A percentile compares a stretch with the other conserved stretches of the same genome.
Evolutionary conservation across 2,888 invertebrate genomes (phyloP).

Genomic region (Caenorhabditis uteleia): DNA sequence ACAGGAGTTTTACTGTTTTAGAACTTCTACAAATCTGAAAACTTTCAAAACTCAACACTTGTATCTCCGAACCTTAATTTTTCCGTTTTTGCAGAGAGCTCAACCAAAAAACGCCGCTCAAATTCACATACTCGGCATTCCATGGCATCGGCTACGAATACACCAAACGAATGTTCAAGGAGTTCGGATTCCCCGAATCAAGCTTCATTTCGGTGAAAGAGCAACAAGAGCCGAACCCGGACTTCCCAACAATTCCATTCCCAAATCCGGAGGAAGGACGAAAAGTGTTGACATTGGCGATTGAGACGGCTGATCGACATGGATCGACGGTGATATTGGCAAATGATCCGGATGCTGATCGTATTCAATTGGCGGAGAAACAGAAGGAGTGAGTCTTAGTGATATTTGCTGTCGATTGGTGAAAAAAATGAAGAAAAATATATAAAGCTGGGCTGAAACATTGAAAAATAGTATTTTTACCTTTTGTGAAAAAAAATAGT

Average conservation of each 20-base stretch:
- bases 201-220: slow-evolving; percentile 70
- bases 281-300: slow-evolving; percentile 76
- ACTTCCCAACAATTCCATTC: slow-evolving; percentile 94
- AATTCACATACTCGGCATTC: slow-evolving; percentile 91
- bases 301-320: slow-evolving; percentile 80
- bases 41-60: background rate
- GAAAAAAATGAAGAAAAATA: too few relatives aligned
- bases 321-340: slow-evolving; percentile 83
- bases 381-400: slow-evolving; percentile 74
- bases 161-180: slow-evolving; percentile 79
- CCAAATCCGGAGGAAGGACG: slow-evolving; percentile 96
- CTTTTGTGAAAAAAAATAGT: too few relatives aligned
- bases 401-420: background rate
- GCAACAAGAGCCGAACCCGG: slow-evolving; percentile 87
- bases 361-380: slow-evolving; percentile 90
- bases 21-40: background rate
- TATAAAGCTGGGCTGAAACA: background rate
- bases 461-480: slow-evolving; percentile 2
- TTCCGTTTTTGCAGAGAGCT: slow-evolving; percentile 49
- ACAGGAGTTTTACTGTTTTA: too few relatives aligned
- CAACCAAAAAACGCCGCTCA: slow-evolving; percentile 72
- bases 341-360: slow-evolving; percentile 97
- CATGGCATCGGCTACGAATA: slow-evolving; percentile 92
- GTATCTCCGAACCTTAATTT: background rate
- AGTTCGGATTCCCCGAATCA: slow-evolving; percentile 76